Base-by-base conservation (phyloP, 1,140 invertebrate genomes). In the Heterodera carotae region DNA sequence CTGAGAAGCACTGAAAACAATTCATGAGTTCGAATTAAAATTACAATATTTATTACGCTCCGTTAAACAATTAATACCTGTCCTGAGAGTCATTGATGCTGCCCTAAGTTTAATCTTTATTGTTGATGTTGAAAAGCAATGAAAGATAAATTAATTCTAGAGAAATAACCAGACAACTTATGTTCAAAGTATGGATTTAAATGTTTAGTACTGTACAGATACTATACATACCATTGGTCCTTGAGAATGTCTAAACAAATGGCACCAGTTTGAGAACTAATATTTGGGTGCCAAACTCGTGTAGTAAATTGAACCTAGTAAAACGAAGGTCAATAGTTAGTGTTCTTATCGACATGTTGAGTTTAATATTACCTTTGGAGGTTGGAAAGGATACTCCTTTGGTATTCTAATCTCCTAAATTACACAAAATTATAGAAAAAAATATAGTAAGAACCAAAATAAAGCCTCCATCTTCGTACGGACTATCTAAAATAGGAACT, bases 201-300 rank as follows among this genome's bases (percentile, higher is more conserved):
- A 56, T 59, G 53, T 36, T 22, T 18, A 10, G 36, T 39, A 43
- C 2, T 43, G 39, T 43, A 12, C 36, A 7, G 36, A 60, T 59
- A 73, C 31, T 60, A n/a, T 59, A 82, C 85, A 83, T 82, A 93
- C 93, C 97, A 99, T 89, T 99, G 96, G 89, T 99, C 96, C 91
- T 99, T 99, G 25, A 99, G 90, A 86, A 99, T 99, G 89, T 99
- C 97, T 88, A 99, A 90, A 90, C 97, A 99, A 87, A 99, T 98
- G 56, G 95, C 95, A 75, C 97, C 97, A 36, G 97, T 99, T 6
- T 97, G 96, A 29, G 95, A 98, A 72, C 95, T 98, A 84, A 99
- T 97, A 90, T 99, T 99, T 68, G 97, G 97, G 90, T 99, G 97
- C 97, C 97, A 99, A 88, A 99, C 97, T 90, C 94, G 95, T 76